Conservation (phyloP, 2,113 vertebrate species). For the Galbula dea region DNA sequence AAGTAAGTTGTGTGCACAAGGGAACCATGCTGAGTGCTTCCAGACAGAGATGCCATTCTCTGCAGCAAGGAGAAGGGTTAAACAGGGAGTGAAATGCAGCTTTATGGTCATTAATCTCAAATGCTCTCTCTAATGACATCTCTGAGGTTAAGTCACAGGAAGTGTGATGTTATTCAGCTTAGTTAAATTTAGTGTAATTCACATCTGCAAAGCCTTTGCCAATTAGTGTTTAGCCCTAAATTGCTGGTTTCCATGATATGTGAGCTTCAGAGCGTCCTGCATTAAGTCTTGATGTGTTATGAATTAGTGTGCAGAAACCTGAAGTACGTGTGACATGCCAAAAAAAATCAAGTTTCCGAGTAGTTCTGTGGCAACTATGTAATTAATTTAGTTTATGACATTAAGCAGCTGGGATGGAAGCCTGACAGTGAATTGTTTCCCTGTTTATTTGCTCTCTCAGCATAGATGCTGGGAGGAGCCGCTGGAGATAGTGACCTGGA, state of each 20-base stretch:
- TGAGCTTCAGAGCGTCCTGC: neutral
- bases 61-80: neutral
- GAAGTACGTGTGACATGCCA: fast-evolving
- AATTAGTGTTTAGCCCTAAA: slow-evolving; percentile 13
- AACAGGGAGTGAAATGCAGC: neutral
- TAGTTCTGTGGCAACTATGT: neutral
- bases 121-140: neutral
- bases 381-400: neutral
- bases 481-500: neutral
- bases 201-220: neutral
- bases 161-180: neutral
- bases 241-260: neutral
- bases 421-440: neutral
- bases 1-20: neutral
- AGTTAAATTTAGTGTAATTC: slow-evolving; percentile 27
- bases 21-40: neutral
- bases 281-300: neutral
- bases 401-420: neutral
- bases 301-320: neutral
- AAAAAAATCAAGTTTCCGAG: neutral
- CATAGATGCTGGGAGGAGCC: neutral
- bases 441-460: neutral
- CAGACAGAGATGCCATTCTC: neutral
- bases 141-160: slow-evolving; percentile 24
- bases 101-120: slow-evolving; percentile 10